Base-by-base conservation (phyloP, 2,888 invertebrate species). In the Drosophila glabriapex region DNA sequence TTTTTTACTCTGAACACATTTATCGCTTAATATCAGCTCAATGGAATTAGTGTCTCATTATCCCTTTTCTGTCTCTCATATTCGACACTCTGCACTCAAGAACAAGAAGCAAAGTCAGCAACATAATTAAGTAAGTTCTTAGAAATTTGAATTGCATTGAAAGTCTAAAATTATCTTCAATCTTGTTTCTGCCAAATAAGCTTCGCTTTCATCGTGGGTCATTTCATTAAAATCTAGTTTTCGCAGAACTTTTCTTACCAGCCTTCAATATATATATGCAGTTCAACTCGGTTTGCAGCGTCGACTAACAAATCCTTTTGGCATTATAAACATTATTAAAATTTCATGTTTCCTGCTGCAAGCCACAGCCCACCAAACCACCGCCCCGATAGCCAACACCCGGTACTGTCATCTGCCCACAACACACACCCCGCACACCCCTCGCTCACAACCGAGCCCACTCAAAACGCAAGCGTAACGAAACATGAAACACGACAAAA, bases 241-340 rank as follows among this genome's bases (percentile, higher is more conserved):
- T 39, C 6, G 16, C 1, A 14, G 0, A 61, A 64, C 22, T 71
- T 5, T 10, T 31, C 0, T 19, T 19, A 5, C 68, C 66, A 7
- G 25, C 74, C 77, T 82, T 69, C 77, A 12, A 55, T 37, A 37
- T 19, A 68, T 78, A 73, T 58, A 72, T 76, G 76, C 69, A 82
- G 77, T 69, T 73, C 73, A 76, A 80, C 80, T 73, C 74, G 73
- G 83, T 87, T 83, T 83, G 81, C 73, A 81, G 73, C 78, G 83
- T 83, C 83, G 82, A 78, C 85, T 89, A 88, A 88, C 84, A 90
- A 89, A 90, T 89, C 90, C 87, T 90, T 89, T 87, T 89, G 89
- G 90, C 90, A 90, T 89, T 90, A 90, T 89, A 90, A 89, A 89
- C 90, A 89, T 89, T 89, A 89, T 89, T 89, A 89, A 89, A 89